A percentile compares a stretch with the other conserved stretches of the same genome.
phyloP scores from a whole-genome alignment of 1,140 invertebrate species.

The Leptinotarsa defecta region DNA sequence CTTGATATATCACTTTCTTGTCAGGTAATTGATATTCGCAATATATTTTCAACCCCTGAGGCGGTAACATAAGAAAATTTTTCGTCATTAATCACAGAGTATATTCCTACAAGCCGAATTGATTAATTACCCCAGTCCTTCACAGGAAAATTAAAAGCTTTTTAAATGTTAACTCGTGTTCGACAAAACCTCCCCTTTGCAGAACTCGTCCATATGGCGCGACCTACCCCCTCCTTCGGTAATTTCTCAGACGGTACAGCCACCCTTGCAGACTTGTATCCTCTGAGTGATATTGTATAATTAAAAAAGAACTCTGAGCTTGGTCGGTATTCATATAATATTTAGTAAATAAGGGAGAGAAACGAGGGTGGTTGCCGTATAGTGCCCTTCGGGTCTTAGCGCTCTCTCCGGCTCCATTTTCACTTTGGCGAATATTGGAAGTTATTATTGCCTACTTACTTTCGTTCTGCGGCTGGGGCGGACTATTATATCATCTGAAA shows the following conservation, averaged over 20 bases:
- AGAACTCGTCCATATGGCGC: slow-evolving; percentile 10
- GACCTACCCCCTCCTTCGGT: slow-evolving; percentile 1
- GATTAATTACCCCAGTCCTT: slow-evolving; percentile 7
- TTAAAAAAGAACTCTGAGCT: slow-evolving; percentile 32
- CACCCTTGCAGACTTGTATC: not conserved
- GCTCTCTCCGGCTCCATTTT: slow-evolving; percentile 22
- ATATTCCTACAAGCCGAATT: slow-evolving; percentile 2
- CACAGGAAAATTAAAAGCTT: slow-evolving; percentile 22
- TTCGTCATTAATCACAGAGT: not conserved
- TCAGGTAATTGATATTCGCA: not conserved
- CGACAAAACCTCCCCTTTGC: slow-evolving; percentile 16
- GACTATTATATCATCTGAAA: slow-evolving; percentile 25
- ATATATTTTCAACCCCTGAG: not conserved
- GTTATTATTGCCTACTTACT: slow-evolving; percentile 31
- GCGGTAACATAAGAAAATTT: not conserved
- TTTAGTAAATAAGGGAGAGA: slow-evolving; percentile 31
- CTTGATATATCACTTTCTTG: too few relatives aligned
- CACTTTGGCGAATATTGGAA: slow-evolving; percentile 23
- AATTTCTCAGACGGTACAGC: not conserved
- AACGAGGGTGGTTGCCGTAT: slow-evolving; percentile 17
- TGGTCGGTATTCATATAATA: slow-evolving; percentile 33
- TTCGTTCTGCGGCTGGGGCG: slow-evolving; percentile 22
- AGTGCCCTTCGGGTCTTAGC: slow-evolving; percentile 22
- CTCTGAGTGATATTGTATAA: slow-evolving; percentile 27
- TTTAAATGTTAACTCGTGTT: slow-evolving; percentile 29